phyloP scores from a whole-genome alignment of 2,888 invertebrate genomes.

The Drosophila nigricruria region DNA sequence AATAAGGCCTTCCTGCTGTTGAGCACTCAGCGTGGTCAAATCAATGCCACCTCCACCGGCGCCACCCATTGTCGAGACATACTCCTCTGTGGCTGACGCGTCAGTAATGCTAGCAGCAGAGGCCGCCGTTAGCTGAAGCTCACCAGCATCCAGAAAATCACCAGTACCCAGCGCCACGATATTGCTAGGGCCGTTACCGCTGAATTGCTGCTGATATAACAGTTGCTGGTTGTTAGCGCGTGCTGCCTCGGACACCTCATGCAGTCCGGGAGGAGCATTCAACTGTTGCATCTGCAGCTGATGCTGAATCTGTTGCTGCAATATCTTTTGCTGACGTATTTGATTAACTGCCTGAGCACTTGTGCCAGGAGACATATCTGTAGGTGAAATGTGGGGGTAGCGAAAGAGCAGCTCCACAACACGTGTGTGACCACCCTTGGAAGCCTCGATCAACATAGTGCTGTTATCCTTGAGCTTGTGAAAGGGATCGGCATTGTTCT shows the following conservation, averaged over 20 bases:
- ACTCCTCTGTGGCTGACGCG: constrained; percentile 78
- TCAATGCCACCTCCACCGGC: constrained; percentile 74
- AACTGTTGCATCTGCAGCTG: constrained; percentile 84
- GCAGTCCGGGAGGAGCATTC: constrained; percentile 86
- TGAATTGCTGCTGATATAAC: constrained; percentile 84
- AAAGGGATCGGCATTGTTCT: constrained; percentile 97
- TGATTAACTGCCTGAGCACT: constrained; percentile 81
- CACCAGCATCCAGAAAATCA: constrained; percentile 83
- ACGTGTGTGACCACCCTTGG: constrained; percentile 98
- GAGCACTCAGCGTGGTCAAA: constrained; percentile 84
- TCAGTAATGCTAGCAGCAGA: constrained; percentile 56
- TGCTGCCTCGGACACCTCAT: constrained; percentile 88
- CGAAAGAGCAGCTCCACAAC: constrained; percentile 98
- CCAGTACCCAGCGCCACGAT: constrained; percentile 70
- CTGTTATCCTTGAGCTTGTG: constrained; percentile 99
- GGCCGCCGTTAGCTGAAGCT: constrained; percentile 74
- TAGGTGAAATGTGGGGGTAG: constrained; percentile 93
- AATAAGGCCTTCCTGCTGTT: constrained; percentile 85
- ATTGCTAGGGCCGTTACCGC: constrained; percentile 58
- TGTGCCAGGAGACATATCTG: constrained; percentile 84
- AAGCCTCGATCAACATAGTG: constrained; percentile 99
- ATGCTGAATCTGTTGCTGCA: constrained; percentile 86
- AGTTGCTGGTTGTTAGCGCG: constrained; percentile 86
- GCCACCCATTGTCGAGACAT: constrained; percentile 63
- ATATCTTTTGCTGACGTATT: constrained; percentile 84